These are phyloP conservation scores for Podargus strigoides DNA, from an alignment of 2,797 vertebrate species.

Conservation along the genomic window DNA sequence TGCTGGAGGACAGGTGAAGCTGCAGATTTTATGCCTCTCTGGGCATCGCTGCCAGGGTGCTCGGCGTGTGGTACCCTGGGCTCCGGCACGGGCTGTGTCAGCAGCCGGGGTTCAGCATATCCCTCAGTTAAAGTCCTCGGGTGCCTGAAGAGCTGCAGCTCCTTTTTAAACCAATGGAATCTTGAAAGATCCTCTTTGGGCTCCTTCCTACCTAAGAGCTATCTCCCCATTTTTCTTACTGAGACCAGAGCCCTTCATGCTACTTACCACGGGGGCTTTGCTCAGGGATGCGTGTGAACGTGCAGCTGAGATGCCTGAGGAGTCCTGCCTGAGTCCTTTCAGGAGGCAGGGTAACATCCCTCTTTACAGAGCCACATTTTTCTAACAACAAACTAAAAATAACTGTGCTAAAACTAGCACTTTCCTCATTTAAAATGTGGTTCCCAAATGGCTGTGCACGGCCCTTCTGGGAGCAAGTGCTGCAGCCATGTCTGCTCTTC, in stretches of 20 bases:
- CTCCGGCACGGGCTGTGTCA: neutral
- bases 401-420: constrained; percentile 43
- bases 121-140: neutral
- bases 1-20: neutral
- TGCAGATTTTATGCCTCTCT: neutral
- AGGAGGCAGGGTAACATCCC: neutral
- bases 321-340: neutral
- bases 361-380: neutral
- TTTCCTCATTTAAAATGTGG: constrained; percentile 24
- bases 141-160: neutral
- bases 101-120: neutral
- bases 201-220: neutral
- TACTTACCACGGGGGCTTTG: neutral
- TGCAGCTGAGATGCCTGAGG: neutral
- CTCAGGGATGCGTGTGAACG: neutral
- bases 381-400: constrained; percentile 48
- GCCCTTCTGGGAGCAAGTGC: neutral
- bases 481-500: neutral
- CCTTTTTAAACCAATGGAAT: neutral
- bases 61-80: neutral
- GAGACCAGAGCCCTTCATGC: neutral
- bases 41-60: neutral
- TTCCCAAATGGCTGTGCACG: constrained; percentile 20
- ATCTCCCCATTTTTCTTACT: neutral
- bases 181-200: neutral